Base-by-base conservation (phyloP, 2,888 invertebrate species). In the Ochropleura leucogaster region DNA sequence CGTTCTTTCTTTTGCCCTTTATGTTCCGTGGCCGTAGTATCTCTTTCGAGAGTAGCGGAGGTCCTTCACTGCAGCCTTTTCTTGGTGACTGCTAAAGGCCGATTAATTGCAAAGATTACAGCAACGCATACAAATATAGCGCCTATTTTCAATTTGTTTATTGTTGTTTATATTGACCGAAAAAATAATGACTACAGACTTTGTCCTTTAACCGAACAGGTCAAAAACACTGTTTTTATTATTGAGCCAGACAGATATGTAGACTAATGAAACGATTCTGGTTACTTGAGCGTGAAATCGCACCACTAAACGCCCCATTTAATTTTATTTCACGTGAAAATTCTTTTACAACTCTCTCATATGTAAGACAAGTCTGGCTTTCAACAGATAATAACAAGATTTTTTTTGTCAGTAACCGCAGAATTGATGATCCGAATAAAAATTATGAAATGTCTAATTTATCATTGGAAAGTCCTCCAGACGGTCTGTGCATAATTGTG, bases 391-490 rank as follows among this genome's bases (percentile, higher is more conserved):
- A 76, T 74, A 68, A 64, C 51, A 57, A 49, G 0, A n/a, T 20
- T 55, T 74, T 77, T 79, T 81, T 86, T 71, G 30, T 53, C 73
- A 76, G 79, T 74, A 73, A 83, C 81, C 65, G 73, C 55, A 80
- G 79, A 85, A 87, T 84, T 87, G 76, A 91, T 89, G 80, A 80
- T 57, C 63, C 85, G 64, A 84, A 88, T 88, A 84, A 90, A 85
- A 77, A 84, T 85, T 77, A 88, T 87, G 77, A 92, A 88, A 88
- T 82, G 84, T 74, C 79, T 88, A 90, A 91, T 93, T 92, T 94
- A 93, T 93, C 91, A 92, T 91, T 89, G 80, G 82, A 88, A 90
- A 91, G 90, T 89, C 92, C 91, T 92, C 91, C 89, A 92, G 91
- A 91, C 91, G 79, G 68, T 85, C 46, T 74, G 76, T 76, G 86